Conservation (phyloP, 2,797 vertebrate species). For the Gymnothorax reevesii region DNA sequence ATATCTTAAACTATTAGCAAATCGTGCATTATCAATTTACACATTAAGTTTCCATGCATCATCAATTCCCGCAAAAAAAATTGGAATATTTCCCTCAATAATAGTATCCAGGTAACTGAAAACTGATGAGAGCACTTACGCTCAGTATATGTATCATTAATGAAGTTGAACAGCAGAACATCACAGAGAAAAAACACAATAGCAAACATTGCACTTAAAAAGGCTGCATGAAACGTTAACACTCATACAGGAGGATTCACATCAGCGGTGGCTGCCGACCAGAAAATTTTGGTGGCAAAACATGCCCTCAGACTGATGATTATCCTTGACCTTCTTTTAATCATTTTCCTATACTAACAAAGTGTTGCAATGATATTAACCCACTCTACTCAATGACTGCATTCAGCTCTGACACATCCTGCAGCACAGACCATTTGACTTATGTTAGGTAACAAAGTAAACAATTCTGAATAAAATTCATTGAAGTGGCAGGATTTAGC, state of each 20-base stretch:
- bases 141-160: background rate
- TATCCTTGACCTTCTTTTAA: too few relatives aligned
- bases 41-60: background rate
- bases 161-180: background rate
- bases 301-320: too few relatives aligned
- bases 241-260: background rate
- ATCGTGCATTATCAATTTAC: background rate
- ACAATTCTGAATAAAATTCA: too few relatives aligned
- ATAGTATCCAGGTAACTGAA: background rate
- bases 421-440: too few relatives aligned
- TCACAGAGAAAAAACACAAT: slow-evolving; percentile 1
- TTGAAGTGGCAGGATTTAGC: too few relatives aligned
- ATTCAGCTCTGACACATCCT: too few relatives aligned
- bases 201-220: background rate
- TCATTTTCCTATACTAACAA: too few relatives aligned
- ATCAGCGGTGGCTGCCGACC: background rate
- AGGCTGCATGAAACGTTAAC: background rate
- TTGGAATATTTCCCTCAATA: background rate
- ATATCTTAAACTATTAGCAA: background rate
- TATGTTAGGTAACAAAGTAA: too few relatives aligned
- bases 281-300: too few relatives aligned
- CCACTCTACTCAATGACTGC: too few relatives aligned
- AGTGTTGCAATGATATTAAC: too few relatives aligned
- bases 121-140: background rate
- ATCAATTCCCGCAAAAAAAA: background rate